These are phyloP conservation scores for Allygus modestus DNA, from an alignment of 2,888 invertebrate genomes.

Conservation along the genomic window DNA sequence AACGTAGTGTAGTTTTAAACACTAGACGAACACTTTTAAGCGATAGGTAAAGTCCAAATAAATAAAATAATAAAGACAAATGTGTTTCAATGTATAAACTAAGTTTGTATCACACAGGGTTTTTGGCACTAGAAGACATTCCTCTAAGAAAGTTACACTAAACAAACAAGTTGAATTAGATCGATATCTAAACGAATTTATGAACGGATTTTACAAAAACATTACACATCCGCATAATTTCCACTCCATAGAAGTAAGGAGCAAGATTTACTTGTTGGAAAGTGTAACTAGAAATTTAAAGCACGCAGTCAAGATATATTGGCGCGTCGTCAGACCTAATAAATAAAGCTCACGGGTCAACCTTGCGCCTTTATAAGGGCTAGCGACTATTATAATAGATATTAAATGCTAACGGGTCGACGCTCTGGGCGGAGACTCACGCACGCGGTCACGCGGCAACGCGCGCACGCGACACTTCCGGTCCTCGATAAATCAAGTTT, in stretches of 20 bases:
- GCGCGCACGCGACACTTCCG: neutral
- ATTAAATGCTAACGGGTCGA: neutral
- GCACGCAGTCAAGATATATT: slow-evolving; percentile 34
- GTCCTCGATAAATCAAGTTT: slow-evolving; percentile 40
- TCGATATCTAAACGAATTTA: neutral
- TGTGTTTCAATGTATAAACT: too few species aligned
- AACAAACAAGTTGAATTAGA: neutral
- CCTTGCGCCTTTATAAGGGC: slow-evolving; percentile 47
- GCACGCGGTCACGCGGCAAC: neutral
- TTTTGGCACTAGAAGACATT: neutral
- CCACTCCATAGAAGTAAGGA: neutral
- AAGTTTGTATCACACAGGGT: too few species aligned
- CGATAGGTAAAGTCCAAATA: too few species aligned
- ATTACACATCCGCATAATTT: neutral
- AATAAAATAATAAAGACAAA: too few species aligned
- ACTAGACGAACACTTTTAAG: too few species aligned
- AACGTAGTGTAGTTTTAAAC: too few species aligned
- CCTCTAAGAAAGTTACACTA: neutral
- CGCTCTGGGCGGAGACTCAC: neutral
- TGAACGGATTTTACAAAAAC: neutral
- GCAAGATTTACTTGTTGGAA: slow-evolving; percentile 33
- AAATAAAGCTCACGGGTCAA: slow-evolving; percentile 34
- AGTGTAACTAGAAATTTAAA: slow-evolving; percentile 37
- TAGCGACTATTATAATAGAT: slow-evolving; percentile 22
- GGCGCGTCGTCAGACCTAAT: slow-evolving; percentile 15